Evolutionary conservation across 2,797 vertebrate genomes (phyloP), one percentile per base, ranked within the genome.

Genomic region (Crenuchus spilurus): DNA sequence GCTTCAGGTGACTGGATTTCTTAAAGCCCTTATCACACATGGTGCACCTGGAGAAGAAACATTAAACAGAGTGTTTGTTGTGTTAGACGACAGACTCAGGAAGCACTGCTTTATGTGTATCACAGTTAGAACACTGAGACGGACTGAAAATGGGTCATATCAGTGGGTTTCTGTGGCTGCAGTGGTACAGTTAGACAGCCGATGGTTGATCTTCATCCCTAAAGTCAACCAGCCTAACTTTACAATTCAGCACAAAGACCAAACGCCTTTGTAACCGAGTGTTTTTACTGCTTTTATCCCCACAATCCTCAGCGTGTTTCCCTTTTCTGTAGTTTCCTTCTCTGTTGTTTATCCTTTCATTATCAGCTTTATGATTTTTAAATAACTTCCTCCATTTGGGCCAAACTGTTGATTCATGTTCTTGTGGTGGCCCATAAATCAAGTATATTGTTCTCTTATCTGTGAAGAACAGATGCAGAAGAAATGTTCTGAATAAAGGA

Each of bases 1-100:
- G 98, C 86, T 99, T 99, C 87, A 99, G 88, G 77, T 99, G 98
- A 77, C 98, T 99, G 13, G 97, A 99, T 86, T 99, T 99, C 91
- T 99, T 99, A 83, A 99, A 99, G 73, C 94, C 95, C 76, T 98
- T 99, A 85, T 87, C 94, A 86, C 98, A 99, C 84, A 96, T 95
- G 31, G 57, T 93, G 84, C 98, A 99, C 74, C 93, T 94, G 52
- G 46, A 75, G 49, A 33, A 18, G 16, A 46, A 1, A 48, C 11
- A 64, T 24, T 37, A n/a, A 16, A 28, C 2, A 62, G 51, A 8
- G n/a, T n/a, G n/a, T n/a, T n/a, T n/a, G n/a, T n/a, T n/a, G n/a
- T n/a, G n/a, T n/a, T n/a, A n/a, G n/a, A n/a, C n/a, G n/a, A n/a
- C n/a, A n/a, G n/a, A 48, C 41, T 1, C 2, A 14, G 22, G 2